A percentile compares a stretch with the other conserved stretches of the same genome.
phyloP scores from a whole-genome alignment of 1,140 invertebrate genomes.

The Camponotus floridanus region DNA sequence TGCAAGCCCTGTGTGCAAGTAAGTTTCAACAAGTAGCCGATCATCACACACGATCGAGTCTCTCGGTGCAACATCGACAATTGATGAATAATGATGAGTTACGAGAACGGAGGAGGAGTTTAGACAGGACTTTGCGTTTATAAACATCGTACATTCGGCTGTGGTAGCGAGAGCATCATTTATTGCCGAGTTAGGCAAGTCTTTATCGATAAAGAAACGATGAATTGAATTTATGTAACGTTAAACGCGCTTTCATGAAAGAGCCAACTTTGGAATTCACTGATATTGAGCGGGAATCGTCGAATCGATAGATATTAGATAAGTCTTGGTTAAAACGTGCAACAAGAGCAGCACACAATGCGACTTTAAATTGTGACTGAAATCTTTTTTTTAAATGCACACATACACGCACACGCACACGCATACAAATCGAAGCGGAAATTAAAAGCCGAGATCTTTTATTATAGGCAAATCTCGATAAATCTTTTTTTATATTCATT shows the following conservation, averaged over 20 bases:
- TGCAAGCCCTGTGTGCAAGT: slow-evolving; percentile 98
- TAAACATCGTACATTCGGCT: neutral
- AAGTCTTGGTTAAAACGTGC: neutral
- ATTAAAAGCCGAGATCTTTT: neutral
- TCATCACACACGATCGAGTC: neutral
- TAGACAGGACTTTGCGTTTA: slow-evolving; percentile 76
- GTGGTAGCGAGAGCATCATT: neutral
- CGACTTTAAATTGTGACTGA: neutral
- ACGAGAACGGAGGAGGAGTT: slow-evolving; percentile 79
- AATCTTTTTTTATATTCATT: neutral
- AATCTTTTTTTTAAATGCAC: neutral
- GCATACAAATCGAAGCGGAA: neutral
- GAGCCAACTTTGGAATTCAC: neutral
- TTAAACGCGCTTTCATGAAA: neutral
- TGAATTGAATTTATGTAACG: neutral
- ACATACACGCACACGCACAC: no score
- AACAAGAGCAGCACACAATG: neutral
- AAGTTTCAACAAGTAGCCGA: slow-evolving; percentile 75
- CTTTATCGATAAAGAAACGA: slow-evolving; percentile 4
- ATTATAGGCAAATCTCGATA: slow-evolving; percentile 16
- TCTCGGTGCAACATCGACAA: neutral
- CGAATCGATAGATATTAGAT: neutral
- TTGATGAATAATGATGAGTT: neutral
- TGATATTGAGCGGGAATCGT: neutral
- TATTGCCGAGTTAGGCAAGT: slow-evolving; percentile 14